phyloP scores from a whole-genome alignment of 2,797 vertebrate species.

The Glossophaga mutica region DNA sequence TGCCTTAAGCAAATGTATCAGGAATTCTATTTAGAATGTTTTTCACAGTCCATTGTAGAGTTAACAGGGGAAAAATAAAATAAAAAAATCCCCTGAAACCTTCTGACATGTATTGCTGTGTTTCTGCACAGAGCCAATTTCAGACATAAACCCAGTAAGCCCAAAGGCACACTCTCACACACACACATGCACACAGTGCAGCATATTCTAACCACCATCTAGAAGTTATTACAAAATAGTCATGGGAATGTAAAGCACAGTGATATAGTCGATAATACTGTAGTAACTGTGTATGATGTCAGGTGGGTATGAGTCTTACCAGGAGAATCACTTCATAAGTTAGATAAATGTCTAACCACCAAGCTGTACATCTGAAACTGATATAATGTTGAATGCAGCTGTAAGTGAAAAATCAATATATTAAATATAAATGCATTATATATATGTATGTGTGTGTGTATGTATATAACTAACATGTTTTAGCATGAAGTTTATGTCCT shows the following conservation, averaged over 20 bases:
- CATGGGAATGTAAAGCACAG: background rate
- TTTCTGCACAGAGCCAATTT: background rate
- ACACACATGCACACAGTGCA: background rate
- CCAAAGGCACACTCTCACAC: background rate
- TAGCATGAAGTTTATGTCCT: background rate
- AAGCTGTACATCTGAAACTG: background rate
- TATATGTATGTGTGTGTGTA: too few relatives aligned
- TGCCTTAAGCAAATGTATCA: background rate
- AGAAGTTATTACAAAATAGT: background rate
- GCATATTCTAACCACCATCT: background rate
- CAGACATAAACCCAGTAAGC: background rate
- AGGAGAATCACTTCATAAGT: background rate
- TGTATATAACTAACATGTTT: accelerated
- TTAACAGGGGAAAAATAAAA: background rate
- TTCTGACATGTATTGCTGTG: background rate
- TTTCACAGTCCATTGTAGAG: background rate
- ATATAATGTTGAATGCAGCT: background rate
- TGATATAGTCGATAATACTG: background rate
- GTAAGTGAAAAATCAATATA: background rate
- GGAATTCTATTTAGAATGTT: background rate
- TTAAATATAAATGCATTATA: background rate
- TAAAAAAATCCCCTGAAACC: background rate
- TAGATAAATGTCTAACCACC: background rate
- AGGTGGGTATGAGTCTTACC: background rate
- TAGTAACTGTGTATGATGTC: background rate